Evolutionary conservation across 1,140 invertebrate species (phyloP), one percentile per base, ranked within the genome.

Genomic region (Gerris buenoi): DNA sequence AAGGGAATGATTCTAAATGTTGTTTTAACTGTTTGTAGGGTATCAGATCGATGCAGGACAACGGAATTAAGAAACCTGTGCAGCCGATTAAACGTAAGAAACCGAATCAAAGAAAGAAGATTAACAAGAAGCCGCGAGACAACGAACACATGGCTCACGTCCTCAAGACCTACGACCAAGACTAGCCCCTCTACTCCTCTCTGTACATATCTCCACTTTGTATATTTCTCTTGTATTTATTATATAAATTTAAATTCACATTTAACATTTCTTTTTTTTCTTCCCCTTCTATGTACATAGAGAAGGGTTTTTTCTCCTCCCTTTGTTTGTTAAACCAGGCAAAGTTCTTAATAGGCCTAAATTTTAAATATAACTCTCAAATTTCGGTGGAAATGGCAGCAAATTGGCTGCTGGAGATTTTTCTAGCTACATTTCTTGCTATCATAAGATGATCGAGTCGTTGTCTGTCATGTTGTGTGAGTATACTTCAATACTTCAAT

Each of bases 71-170:
- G 73, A 90, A 90, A 74, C 82, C 84, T 14, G 73, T 82, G 0
- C 82, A 82, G 0, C 86, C 87, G 1, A 71, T 79, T 0, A 90
- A 90, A 78, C 78, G 89, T 66, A 90, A 91, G 74, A 91, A 90
- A 73, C 81, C 84, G 0, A 78, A 81, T 28, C 84, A 83, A 69
- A 86, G 86, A 70, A 85, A 88, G 70, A 84, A 87, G 68, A 82
- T 86, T 65, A 85, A 87, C 70, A 90, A 90, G 76, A 89, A 87
- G 74, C 89, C 88, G n/a, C 82, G 88, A 74, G 88, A 91, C 72
- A 91, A 91, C 73, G 89, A 90, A 73, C 89, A 91, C 83, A 83
- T 91, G 72, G 88, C 88, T 66, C 86, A 90, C 78, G 87, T 91
- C 64, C 76, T 91, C 46, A 87, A 90, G 76, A 88, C 82, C 25